A percentile compares a stretch with the other conserved stretches of the same genome.
Conservation (phyloP, 2,888 invertebrate genomes). For the Thysanoteuthis rhombus region DNA sequence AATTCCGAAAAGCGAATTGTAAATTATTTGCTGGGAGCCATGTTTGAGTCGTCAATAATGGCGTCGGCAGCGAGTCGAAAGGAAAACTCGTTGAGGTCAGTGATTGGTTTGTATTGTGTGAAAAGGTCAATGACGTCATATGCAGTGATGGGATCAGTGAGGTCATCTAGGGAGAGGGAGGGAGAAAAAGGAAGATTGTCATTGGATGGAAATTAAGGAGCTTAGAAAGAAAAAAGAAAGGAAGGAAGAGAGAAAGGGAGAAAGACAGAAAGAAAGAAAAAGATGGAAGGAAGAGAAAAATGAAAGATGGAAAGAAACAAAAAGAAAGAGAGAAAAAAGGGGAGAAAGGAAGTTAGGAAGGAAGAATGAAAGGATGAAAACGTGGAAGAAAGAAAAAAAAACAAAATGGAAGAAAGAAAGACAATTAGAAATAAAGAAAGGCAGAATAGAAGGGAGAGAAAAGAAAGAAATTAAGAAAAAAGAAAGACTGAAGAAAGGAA, state of each 20-base stretch:
- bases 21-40: not conserved
- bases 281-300: not conserved
- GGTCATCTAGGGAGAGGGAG: not conserved
- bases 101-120: not conserved
- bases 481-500: not conserved
- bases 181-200: not conserved
- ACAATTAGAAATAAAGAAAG: not conserved
- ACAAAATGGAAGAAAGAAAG: not conserved
- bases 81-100: not conserved
- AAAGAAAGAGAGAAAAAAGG: not conserved
- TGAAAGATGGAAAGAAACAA: not conserved
- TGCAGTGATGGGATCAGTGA: not conserved
- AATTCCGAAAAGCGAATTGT: not conserved
- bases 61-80: not conserved
- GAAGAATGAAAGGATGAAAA: not conserved
- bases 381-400: not conserved
- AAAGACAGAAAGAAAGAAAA: not conserved
- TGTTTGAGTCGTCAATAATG: not conserved
- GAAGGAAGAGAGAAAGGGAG: not conserved
- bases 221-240: not conserved
- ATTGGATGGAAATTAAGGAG: not conserved
- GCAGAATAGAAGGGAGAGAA: not conserved
- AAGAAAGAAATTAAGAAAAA: not conserved
- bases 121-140: not conserved
- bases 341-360: not conserved